A percentile compares a stretch with the other conserved stretches of the same genome.
Conservation (phyloP, 2,888 invertebrate genomes). For the Alcis repandata region DNA sequence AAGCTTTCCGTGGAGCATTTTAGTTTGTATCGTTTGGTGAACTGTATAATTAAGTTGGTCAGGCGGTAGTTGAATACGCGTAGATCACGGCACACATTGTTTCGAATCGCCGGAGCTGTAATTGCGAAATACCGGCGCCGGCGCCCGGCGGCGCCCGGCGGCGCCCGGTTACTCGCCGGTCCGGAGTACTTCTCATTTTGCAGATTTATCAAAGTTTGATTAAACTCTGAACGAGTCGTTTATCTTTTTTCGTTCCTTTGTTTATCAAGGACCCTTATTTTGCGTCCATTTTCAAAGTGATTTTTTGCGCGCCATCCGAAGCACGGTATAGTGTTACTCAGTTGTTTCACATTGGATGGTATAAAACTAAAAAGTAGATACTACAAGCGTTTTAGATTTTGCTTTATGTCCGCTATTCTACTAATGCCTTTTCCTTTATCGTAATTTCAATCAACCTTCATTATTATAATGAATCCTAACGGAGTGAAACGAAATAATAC, state of each 20-base stretch:
- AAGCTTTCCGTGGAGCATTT: background rate
- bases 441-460: constrained; percentile 6
- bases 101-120: constrained; percentile 29
- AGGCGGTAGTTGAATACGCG: constrained; percentile 12
- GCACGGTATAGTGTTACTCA: too few relatives aligned
- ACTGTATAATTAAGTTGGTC: background rate
- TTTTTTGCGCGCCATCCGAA: too few relatives aligned
- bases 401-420: background rate
- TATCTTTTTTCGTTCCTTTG: background rate
- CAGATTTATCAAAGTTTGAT: background rate
- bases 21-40: background rate
- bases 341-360: too few relatives aligned
- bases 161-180: constrained; percentile 20
- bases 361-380: background rate
- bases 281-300: too few relatives aligned
- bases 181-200: background rate
- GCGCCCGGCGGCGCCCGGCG: constrained; percentile 18
- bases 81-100: constrained; percentile 30
- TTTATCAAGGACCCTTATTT: background rate
- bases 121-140: constrained; percentile 32
- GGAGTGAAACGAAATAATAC: background rate
- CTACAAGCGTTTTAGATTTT: background rate
- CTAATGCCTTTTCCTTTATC: background rate
- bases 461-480: constrained; percentile 6
- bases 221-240: background rate